Evolutionary conservation across 2,113 vertebrate genomes (phyloP), one percentile per base, ranked within the genome.

Genomic region (Mesembrinibis cayennensis): DNA sequence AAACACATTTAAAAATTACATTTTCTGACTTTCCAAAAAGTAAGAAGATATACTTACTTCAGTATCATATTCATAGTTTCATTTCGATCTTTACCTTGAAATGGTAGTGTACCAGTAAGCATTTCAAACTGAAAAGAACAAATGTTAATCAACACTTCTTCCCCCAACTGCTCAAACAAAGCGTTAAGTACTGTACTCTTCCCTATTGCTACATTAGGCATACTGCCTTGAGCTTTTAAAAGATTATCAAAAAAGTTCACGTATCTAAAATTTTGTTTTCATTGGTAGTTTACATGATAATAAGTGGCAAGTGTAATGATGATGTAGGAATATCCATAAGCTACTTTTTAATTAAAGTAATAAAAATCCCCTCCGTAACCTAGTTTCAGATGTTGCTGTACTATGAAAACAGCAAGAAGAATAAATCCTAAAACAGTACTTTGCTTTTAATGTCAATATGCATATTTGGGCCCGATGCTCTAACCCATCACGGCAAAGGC

Each of bases 51-150:
- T 72, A 99, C 99, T 99, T 98, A 99, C 99, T 99, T 99, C 77
- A 99, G 98, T 90, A 99, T 99, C 99, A 99, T 99, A 98, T 99
- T 99, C 99, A 99, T 99, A 70, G 99, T 99, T 95, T 99, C 99
- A 73, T 99, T 99, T 94, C 99, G 98, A 97, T 99, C 99, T 98
- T 99, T 99, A 93, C 99, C 99, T 99, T 99, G 99, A 97, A 99
- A 99, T 59, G 99, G 99, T 95, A 99, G 98, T 27, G 99, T 99
- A 96, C 99, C 99, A 32, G 99, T 99, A 90, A 99, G 98, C 99
- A 99, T 99, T 98, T 99, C 99, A 98, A 99, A 99, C 99, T 99
- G 96, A 74, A 97, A 97, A 95, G 95, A 95, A 96, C 70, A 97
- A 97, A 96, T 13, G 73, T 90, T 96, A 92, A 72, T 97, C 94